A percentile compares a stretch with the other conserved stretches of the same genome.
Conservation (phyloP, 2,888 invertebrate genomes). For the Teleogryllus oceanicus region DNA sequence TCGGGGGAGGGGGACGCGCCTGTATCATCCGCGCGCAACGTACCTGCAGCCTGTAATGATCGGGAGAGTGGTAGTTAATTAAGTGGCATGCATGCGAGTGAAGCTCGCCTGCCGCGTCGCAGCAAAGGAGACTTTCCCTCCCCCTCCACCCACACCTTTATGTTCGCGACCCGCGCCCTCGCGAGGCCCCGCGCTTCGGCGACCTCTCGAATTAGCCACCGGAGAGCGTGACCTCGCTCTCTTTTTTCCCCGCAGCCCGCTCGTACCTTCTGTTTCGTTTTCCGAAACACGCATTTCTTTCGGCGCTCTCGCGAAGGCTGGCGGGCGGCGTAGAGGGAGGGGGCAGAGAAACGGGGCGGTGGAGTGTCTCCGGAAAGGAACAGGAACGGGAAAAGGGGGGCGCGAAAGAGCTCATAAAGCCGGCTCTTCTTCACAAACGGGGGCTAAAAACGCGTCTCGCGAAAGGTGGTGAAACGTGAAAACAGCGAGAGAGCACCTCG, state of each 20-base stretch:
- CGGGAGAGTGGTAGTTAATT: background rate
- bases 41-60: conserved; percentile 6
- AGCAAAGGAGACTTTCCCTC: background rate
- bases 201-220: background rate
- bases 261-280: background rate
- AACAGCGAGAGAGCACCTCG: background rate
- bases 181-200: background rate
- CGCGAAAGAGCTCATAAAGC: conserved; percentile 8
- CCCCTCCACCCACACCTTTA: background rate
- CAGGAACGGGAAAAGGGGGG: background rate
- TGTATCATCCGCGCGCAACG: background rate
- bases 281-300: conserved; percentile 11
- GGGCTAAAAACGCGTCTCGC: background rate
- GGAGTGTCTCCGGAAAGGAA: background rate
- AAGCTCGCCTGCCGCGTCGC: background rate
- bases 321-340: background rate
- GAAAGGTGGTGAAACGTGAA: background rate
- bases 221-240: no score
- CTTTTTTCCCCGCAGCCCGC: no score
- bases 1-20: background rate
- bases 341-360: background rate
- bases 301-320: background rate
- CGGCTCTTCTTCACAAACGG: background rate
- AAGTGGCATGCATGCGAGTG: conserved; percentile 2
- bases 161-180: background rate